A percentile compares a stretch with the other conserved stretches of the same genome.
Conservation (phyloP, 2,888 invertebrate species). For the Idaea biselata region DNA sequence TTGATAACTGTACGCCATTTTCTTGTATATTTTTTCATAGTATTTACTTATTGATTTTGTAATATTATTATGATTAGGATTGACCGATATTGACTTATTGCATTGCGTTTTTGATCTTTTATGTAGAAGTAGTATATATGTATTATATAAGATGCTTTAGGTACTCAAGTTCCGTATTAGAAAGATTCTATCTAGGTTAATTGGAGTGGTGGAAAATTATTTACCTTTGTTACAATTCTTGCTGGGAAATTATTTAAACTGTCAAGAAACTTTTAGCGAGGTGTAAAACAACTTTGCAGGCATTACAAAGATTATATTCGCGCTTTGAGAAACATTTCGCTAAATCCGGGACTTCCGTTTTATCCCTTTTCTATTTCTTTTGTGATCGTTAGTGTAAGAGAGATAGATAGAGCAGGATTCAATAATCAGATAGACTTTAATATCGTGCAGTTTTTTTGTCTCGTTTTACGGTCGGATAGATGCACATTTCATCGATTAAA, state of each 20-base stretch:
- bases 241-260: too few species aligned
- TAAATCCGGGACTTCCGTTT: conserved; percentile 18
- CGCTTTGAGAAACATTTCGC: conserved; percentile 1
- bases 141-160: background rate
- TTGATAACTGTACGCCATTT: background rate
- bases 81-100: background rate
- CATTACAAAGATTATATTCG: conserved; percentile 2
- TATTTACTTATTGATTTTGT: background rate
- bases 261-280: background rate
- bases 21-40: background rate
- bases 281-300: background rate
- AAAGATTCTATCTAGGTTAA: background rate
- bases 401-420: conserved; percentile 36
- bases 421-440: conserved; percentile 47
- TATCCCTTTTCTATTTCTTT: conserved; percentile 29
- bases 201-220: background rate
- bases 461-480: conserved; percentile 11
- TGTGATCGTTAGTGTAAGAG: conserved; percentile 35
- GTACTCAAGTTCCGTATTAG: background rate
- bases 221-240: background rate
- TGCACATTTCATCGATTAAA: conserved; percentile 25
- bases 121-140: background rate
- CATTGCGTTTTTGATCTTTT: background rate
- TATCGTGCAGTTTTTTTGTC: conserved; percentile 37
- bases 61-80: background rate